Conservation (phyloP, 2,113 vertebrate species). For the Oreocharis arfaki region DNA sequence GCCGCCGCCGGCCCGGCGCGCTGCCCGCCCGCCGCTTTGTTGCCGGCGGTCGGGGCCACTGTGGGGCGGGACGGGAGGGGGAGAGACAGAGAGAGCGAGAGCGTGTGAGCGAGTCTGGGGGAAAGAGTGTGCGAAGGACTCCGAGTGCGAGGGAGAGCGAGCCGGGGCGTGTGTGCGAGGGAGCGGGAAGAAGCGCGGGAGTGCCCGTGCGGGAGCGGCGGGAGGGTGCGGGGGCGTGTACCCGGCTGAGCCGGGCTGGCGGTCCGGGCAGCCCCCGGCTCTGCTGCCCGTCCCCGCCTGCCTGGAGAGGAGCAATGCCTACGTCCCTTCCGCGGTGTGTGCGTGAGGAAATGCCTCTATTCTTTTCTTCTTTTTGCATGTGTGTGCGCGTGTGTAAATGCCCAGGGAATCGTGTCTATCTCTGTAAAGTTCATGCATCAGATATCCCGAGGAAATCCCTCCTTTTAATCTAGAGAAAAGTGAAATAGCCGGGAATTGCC, state of each 20-base stretch:
- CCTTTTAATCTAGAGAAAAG: neutral
- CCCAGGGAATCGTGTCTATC: neutral
- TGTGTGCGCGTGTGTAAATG: neutral
- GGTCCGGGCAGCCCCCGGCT: neutral
- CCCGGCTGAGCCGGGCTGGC: neutral
- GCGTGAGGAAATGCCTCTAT: constrained; percentile 34
- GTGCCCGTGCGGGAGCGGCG: neutral
- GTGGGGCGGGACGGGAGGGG: constrained; percentile 26
- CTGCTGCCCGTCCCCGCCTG: neutral
- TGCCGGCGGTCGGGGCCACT: constrained; percentile 55
- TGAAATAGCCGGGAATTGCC: neutral
- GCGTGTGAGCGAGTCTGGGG: neutral
- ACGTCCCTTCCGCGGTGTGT: neutral
- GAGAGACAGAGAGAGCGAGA: neutral
- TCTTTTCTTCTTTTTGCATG: neutral
- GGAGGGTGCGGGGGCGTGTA: neutral
- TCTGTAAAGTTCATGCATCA: neutral
- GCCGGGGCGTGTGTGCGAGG: neutral
- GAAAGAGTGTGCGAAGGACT: neutral
- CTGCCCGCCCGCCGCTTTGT: constrained; percentile 64
- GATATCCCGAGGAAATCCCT: neutral
- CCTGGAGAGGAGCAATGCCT: neutral
- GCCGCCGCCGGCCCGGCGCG: constrained; percentile 43
- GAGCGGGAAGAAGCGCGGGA: neutral
- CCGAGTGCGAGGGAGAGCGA: neutral